These are phyloP conservation scores for Oreotrochilus melanogaster DNA, from an alignment of 2,113 vertebrate species.

Conservation along the genomic window DNA sequence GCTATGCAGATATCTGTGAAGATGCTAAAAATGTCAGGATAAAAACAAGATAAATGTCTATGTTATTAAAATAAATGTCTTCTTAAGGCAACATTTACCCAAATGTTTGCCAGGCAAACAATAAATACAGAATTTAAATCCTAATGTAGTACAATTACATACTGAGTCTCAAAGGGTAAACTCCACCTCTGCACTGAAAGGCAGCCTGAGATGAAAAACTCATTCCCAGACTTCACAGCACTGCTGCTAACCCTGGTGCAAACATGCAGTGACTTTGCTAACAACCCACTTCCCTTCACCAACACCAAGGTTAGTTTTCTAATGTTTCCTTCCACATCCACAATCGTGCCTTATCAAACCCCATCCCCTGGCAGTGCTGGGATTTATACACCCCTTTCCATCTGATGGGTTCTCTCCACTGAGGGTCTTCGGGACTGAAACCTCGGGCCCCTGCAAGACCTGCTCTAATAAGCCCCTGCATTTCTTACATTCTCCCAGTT, in stretches of 20 bases:
- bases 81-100: conserved; percentile 32
- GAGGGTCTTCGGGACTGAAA: background rate
- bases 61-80: conserved; percentile 28
- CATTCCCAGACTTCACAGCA: conserved; percentile 18
- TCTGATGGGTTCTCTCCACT: rapidly evolving
- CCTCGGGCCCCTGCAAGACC: background rate
- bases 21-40: conserved; percentile 39
- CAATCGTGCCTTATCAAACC: background rate
- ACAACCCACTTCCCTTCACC: conserved; percentile 35
- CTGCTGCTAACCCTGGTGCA: background rate
- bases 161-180: background rate
- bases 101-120: conserved; percentile 40
- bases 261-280: background rate
- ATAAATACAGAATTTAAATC: conserved; percentile 24
- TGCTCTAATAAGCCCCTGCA: rapidly evolving
- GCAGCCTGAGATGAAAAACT: conserved; percentile 9
- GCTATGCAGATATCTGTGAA: background rate
- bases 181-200: conserved; percentile 1
- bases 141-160: background rate
- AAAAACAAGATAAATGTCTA: conserved; percentile 20
- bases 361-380: background rate
- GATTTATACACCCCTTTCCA: background rate
- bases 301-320: background rate
- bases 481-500: background rate
- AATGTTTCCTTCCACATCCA: background rate